Evolutionary conservation across 2,113 vertebrate genomes (phyloP).

Genomic region (Mesembrinibis cayennensis): DNA sequence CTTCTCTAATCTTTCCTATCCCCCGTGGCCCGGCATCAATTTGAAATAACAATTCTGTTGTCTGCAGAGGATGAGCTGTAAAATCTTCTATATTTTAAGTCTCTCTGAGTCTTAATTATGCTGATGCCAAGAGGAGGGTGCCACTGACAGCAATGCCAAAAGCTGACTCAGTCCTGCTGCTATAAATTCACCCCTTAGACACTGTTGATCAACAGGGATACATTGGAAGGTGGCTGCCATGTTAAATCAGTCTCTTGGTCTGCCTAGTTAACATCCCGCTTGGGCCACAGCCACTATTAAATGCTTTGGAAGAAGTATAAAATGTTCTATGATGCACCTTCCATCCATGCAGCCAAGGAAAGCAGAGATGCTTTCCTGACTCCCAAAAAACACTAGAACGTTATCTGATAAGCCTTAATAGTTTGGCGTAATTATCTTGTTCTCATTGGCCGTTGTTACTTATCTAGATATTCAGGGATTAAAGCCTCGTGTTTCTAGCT

Average conservation of each 20-base stretch:
- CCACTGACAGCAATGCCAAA: not conserved
- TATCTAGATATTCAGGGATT: not conserved
- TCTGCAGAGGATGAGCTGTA: not conserved
- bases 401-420: not conserved
- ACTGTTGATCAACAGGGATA: not conserved
- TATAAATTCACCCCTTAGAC: not conserved
- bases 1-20: not conserved
- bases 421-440: not conserved
- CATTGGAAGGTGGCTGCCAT: not conserved
- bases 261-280: not conserved
- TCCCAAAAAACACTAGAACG: not conserved
- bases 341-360: not conserved
- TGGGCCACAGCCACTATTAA: not conserved
- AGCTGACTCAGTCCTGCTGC: conserved; percentile 18
- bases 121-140: not conserved
- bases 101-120: not conserved
- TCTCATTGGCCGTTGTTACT: not conserved
- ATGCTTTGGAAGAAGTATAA: not conserved
- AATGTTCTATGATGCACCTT: not conserved
- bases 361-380: not conserved
- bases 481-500: not conserved
- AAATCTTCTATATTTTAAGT: not conserved
- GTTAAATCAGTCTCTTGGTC: not conserved
- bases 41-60: not conserved
- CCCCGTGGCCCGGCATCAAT: not conserved